Evolutionary conservation across 2,113 vertebrate genomes (phyloP), one percentile per base, ranked within the genome.

Genomic region (Pheucticus melanocephalus): DNA sequence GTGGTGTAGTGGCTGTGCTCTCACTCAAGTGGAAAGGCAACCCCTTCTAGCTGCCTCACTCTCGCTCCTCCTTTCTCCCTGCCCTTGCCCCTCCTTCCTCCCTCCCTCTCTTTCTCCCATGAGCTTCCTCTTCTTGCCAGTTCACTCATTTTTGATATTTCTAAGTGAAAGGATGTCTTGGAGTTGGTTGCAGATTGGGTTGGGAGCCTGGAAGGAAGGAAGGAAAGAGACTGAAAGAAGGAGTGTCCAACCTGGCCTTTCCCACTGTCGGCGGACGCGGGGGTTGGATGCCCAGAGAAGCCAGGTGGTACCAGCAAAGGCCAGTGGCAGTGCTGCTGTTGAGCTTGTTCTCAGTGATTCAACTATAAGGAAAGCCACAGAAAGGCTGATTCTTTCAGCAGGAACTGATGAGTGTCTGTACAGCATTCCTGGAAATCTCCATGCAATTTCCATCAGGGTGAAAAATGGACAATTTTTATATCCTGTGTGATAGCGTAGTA

Each of bases 1-100:
- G 99, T 99, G 98, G 99, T 99, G 97, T 99, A 98, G 98, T 35
- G 87, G 64, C 57, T n/a, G 17, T 47, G 17, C 88, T 40, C 88
- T 60, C 82, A 60, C 35, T 8, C 17, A 87, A 54, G 83, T 66
- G 76, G 91, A 94, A 94, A 97, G 92, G 91, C 94, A 94, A 24
- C 21, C 88, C 96, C 87, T 17, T 96, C 95, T 77, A 93, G 86
- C 97, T 88, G 94, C 91, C 88, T 92, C 94, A 45, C 82, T 94
- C 76, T 86, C 5, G 0, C 90, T 77, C 82, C 65, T 61, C 75
- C 57, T 51, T 50, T 20, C 44, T 61, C 56, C 57, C 45, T 85
- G 61, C 65, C n/a, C 15, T 39, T 6, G 45, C n/a, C 56, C 47
- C 27, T 44, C 53, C 33, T 63, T 9, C 35, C 33, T 92, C 45